These are phyloP conservation scores for Telenomus remus DNA, from an alignment of 1,140 invertebrate genomes.

Conservation along the genomic window DNA sequence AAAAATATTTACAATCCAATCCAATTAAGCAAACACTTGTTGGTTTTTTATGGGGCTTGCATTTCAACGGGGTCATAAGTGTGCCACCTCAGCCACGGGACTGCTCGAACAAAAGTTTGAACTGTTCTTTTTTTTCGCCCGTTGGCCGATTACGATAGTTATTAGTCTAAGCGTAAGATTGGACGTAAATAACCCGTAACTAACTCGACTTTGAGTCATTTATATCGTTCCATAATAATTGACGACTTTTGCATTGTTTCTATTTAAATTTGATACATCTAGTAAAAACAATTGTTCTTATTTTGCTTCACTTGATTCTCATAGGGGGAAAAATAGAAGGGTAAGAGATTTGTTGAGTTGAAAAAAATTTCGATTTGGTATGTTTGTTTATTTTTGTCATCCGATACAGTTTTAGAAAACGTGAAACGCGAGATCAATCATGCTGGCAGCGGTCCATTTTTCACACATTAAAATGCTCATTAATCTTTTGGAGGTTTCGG, in stretches of 20 bases:
- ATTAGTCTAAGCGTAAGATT: constrained; percentile 47
- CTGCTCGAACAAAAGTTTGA: constrained; percentile 33
- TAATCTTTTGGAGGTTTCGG: too few relatives aligned
- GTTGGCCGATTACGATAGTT: constrained; percentile 6
- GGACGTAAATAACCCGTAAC: constrained; percentile 51
- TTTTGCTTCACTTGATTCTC: too few relatives aligned
- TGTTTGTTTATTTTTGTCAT: constrained; percentile 36
- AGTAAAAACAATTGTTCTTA: too few relatives aligned
- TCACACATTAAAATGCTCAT: constrained; percentile 25
- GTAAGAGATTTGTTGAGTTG: too few relatives aligned
- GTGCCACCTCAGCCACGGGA: constrained; percentile 43
- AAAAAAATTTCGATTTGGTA: too few relatives aligned
- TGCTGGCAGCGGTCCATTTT: constrained; percentile 28
- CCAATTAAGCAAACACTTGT: constrained; percentile 40
- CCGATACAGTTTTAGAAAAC: constrained; percentile 50
- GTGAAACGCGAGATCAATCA: constrained; percentile 38
- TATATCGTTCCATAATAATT: too few relatives aligned
- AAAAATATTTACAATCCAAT: constrained; percentile 43
- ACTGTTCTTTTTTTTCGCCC: constrained; percentile 14
- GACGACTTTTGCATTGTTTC: too few relatives aligned
- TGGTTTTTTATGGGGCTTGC: constrained; percentile 17
- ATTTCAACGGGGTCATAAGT: constrained; percentile 48
- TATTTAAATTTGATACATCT: too few relatives aligned
- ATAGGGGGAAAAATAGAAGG: too few relatives aligned
- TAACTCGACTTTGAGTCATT: constrained; percentile 35